Percentiles rank a stretch among this genome's conserved stretches.
Conservation (phyloP, 2,888 invertebrate species). For the Lasius fuliginosus region DNA sequence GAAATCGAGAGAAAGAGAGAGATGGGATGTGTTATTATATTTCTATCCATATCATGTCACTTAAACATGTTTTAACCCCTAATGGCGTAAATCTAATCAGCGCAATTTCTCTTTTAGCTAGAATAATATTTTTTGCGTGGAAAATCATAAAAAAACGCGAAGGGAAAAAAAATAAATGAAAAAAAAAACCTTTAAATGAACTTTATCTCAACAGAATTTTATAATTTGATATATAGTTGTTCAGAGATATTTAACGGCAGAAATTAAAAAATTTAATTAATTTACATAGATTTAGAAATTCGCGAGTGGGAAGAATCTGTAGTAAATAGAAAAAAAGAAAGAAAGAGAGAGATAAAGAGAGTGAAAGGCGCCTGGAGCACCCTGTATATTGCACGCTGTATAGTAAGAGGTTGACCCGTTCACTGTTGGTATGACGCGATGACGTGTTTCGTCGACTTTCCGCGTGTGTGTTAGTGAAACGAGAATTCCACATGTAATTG, state of each 20-base stretch:
- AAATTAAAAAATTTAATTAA: background rate
- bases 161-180: background rate
- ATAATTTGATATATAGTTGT: background rate
- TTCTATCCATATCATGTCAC: conserved; percentile 3
- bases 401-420: conserved; percentile 51
- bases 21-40: background rate
- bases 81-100: background rate
- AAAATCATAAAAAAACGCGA: background rate
- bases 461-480: conserved; percentile 27
- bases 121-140: background rate
- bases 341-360: background rate
- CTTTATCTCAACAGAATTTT: background rate
- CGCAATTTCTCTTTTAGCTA: background rate
- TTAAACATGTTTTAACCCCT: conserved; percentile 34
- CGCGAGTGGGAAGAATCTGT: background rate
- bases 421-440: conserved; percentile 36
- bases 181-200: background rate
- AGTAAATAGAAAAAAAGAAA: background rate
- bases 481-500: conserved; percentile 52
- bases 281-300: background rate
- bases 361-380: conserved; percentile 37
- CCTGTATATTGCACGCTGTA: conserved; percentile 35
- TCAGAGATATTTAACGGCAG: background rate
- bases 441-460: conserved; percentile 40
- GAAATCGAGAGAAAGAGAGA: background rate